phyloP scores from a whole-genome alignment of 2,113 vertebrate species.

The Pedetes capensis region DNA sequence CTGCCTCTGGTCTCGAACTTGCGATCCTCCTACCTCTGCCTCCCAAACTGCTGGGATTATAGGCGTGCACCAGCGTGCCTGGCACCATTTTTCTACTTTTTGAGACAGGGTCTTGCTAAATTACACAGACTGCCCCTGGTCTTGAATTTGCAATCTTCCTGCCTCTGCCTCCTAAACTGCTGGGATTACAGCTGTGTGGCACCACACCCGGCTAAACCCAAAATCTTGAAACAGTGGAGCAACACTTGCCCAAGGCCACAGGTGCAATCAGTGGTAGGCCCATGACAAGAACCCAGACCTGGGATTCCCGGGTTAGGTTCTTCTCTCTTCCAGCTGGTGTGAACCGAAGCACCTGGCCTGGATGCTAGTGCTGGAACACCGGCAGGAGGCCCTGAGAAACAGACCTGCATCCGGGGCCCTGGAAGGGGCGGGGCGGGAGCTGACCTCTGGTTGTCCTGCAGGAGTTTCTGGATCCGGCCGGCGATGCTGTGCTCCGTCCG shows the following conservation, averaged over 20 bases:
- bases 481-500: conserved; percentile 86
- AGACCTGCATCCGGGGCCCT: neutral
- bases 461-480: conserved; percentile 88
- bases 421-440: neutral
- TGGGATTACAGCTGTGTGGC: no score
- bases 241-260: neutral
- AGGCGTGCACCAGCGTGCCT: no score
- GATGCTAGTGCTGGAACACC: neutral
- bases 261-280: neutral
- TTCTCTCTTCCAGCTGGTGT: neutral
- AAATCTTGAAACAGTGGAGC: neutral
- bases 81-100: no score
- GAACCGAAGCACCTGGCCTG: neutral
- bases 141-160: no score
- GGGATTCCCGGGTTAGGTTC: neutral
- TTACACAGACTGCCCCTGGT: no score
- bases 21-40: no score
- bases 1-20: no score
- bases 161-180: no score
- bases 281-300: neutral
- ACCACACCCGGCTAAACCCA: no score
- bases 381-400: neutral
- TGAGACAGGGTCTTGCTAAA: no score
- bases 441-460: conserved; percentile 91
- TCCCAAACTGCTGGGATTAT: no score